Conservation (phyloP, 2,797 vertebrate species). For the Kryptolebias ocellatus region DNA sequence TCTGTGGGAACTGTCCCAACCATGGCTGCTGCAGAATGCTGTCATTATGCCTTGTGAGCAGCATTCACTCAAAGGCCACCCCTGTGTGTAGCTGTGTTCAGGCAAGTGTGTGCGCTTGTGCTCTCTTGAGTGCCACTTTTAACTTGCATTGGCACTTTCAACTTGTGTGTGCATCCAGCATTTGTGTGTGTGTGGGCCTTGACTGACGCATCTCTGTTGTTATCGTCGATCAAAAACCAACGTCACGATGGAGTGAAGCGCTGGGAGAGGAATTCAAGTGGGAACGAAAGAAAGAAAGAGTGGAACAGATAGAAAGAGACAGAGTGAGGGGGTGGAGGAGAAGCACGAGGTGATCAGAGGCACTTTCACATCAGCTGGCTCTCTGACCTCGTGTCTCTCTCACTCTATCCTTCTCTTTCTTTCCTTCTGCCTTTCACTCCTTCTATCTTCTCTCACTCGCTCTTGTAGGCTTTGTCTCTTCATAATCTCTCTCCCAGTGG, state of each 20-base stretch:
- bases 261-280: slow-evolving; percentile 82
- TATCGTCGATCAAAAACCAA: slow-evolving; percentile 68
- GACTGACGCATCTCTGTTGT: slow-evolving; percentile 78
- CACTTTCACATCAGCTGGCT: slow-evolving; percentile 77
- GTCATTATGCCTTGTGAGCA: slow-evolving; percentile 78
- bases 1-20: slow-evolving; percentile 82
- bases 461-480: slow-evolving; percentile 59
- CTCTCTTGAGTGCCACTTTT: slow-evolving; percentile 43
- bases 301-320: slow-evolving; percentile 70
- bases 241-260: slow-evolving; percentile 72
- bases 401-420: slow-evolving; percentile 45
- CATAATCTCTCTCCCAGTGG: slow-evolving; percentile 71
- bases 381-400: slow-evolving; percentile 61
- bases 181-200: slow-evolving; percentile 62
- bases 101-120: slow-evolving; percentile 42
- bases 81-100: slow-evolving; percentile 61
- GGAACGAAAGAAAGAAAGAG: slow-evolving; percentile 74
- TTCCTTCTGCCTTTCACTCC: slow-evolving; percentile 55
- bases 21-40: slow-evolving; percentile 77
- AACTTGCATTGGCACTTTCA: slow-evolving; percentile 46
- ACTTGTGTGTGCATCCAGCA: slow-evolving; percentile 36
- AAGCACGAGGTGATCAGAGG: slow-evolving; percentile 78
- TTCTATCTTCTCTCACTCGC: slow-evolving; percentile 58
- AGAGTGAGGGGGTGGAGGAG: slow-evolving; percentile 70
- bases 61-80: slow-evolving; percentile 70